phyloP scores from a whole-genome alignment of 2,888 invertebrate species.

The Ellobium chinense region DNA sequence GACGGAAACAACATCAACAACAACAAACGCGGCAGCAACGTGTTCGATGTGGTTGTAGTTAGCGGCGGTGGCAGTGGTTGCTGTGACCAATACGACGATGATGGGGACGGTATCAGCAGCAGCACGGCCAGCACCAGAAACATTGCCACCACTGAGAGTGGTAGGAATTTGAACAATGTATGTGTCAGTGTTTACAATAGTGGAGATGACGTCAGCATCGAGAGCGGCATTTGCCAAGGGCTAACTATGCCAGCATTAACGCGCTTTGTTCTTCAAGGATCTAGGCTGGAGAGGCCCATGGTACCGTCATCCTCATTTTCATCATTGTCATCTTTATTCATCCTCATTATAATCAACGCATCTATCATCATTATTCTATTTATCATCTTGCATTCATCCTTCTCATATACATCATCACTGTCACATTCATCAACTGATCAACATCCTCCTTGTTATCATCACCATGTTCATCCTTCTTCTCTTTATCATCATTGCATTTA shows the following conservation, averaged over 20 bases:
- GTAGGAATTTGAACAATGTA: neutral
- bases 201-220: neutral
- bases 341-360: no score
- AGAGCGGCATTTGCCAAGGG: neutral
- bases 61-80: neutral
- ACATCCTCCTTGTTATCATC: no score
- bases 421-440: no score
- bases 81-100: neutral
- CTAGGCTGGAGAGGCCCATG: conserved; percentile 4
- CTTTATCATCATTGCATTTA: no score
- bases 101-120: neutral
- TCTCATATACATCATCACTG: no score
- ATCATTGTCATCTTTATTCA: no score
- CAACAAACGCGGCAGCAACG: neutral
- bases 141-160: neutral
- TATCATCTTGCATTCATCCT: no score
- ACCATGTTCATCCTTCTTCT: no score
- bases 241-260: conserved; percentile 29
- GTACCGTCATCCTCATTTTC: no score
- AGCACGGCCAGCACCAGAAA: neutral
- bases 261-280: conserved; percentile 32
- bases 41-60: neutral
- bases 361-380: no score
- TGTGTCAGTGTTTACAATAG: neutral
- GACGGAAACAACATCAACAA: neutral